Base-by-base conservation (phyloP, 2,113 vertebrate species). In the Motacilla tschutschensis region DNA sequence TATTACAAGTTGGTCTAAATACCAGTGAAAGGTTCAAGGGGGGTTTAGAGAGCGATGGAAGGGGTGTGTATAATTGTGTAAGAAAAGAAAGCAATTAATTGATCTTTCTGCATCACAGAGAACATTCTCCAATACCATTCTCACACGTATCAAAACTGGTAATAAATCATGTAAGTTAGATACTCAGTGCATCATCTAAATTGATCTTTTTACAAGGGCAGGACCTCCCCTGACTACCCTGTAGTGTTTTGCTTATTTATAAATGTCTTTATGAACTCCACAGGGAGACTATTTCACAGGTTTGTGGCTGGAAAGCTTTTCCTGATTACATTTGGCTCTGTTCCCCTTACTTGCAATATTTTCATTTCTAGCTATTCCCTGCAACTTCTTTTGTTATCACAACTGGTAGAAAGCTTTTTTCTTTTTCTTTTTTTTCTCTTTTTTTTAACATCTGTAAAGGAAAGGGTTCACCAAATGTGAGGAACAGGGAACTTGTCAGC, bases 241-340 rank as follows among this genome's bases (percentile, higher is more conserved):
- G 65, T 58, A 80, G 72, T 20, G 41, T 38, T 91, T 73, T 59
- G 31, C 73, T 85, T 84, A 69, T 83, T 91, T 93, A 72, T 77
- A 88, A 77, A 77, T 71, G 46, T 48, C 72, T 88, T 46, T 35
- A 10, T 53, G 77, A 85, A 58, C 63, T 89, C 89, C 48, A 38
- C 53, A 41, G 82, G 65, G 91, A 87, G 44, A 59, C 36, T 31
- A 13, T 74, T 94, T 83, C 72, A 71, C 92, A 94, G 84, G 75
- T 91, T 93, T 65, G 71, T 25, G 73, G 76, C 60, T 75, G 71
- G 72, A 88, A 89, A 82, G 48, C 53, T 71, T 88, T 43, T 85
- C 70, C 43, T 82, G 84, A 93, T 90, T 73, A 51, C 70, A 76
- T 48, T 29, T 87, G 88, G 85, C 65, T 88, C 81, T 66, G 26